Percentiles rank a stretch among this genome's conserved stretches.
phyloP scores from a whole-genome alignment of 2,797 vertebrate genomes.

The Neosilurus mollespiculum region DNA sequence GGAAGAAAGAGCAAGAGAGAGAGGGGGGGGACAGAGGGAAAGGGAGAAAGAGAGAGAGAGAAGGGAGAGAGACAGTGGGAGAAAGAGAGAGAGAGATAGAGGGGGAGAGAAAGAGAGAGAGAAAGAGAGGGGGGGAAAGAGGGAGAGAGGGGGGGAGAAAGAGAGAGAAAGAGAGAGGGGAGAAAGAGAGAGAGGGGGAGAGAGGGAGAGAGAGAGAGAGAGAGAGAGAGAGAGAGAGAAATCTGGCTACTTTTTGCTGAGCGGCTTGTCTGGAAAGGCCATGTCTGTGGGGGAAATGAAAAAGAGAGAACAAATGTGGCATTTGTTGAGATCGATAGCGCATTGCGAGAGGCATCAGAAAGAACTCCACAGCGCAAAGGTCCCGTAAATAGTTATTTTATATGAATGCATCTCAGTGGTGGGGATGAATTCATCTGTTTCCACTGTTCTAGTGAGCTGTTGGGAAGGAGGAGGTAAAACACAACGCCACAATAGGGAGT shows the following conservation, averaged over 20 bases:
- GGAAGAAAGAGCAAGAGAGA: no score
- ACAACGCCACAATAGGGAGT: conserved; percentile 28
- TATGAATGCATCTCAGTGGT: conserved; percentile 34
- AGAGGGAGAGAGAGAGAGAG: not conserved
- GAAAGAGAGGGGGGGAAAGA: no score
- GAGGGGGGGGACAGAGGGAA: no score
- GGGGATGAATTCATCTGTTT: conserved; percentile 42
- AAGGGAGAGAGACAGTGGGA: no score
- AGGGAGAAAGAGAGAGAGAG: no score
- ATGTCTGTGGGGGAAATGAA: conserved; percentile 49
- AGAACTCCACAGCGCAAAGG: conserved; percentile 42
- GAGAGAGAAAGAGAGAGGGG: no score
- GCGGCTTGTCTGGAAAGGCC: conserved; percentile 48
- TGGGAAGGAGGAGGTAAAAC: conserved; percentile 20
- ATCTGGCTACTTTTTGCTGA: conserved; percentile 27
- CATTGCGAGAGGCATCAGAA: conserved; percentile 44
- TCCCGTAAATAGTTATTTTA: conserved; percentile 48
- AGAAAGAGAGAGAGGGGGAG: not conserved
- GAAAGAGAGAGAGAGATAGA: no score
- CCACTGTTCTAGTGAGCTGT: conserved; percentile 21
- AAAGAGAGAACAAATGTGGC: conserved; percentile 56
- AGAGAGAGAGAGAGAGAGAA: not conserved
- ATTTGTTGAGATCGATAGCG: conserved; percentile 60
- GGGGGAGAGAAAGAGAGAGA: no score
- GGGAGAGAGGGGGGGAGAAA: no score